These are phyloP conservation scores for Rhodeus uyekii DNA, from an alignment of 2,797 vertebrate genomes.

Conservation along the genomic window DNA sequence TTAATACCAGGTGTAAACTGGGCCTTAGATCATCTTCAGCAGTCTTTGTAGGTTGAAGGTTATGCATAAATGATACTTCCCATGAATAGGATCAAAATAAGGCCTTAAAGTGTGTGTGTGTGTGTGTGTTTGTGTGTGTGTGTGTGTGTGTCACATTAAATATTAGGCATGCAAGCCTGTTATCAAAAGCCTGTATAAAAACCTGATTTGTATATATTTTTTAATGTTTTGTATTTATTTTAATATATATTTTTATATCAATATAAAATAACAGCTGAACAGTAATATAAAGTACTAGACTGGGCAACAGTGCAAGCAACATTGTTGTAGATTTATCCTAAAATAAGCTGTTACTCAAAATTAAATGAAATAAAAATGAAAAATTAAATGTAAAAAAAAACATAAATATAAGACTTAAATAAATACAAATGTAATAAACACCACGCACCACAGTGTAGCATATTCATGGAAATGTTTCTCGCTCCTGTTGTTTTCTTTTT, in stretches of 20 bases:
- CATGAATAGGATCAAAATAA: not conserved
- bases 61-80: not conserved
- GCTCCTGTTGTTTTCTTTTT: slow-evolving; percentile 34
- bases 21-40: not conserved
- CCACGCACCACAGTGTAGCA: not conserved
- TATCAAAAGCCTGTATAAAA: no score
- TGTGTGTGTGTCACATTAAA: not conserved
- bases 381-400: not conserved
- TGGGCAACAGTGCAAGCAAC: not conserved
- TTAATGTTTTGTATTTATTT: no score
- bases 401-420: not conserved
- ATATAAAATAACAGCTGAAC: no score
- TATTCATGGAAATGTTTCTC: slow-evolving; percentile 41
- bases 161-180: no score
- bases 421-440: not conserved
- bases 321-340: not conserved
- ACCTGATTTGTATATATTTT: no score
- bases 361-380: not conserved
- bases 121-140: no score
- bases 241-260: no score
- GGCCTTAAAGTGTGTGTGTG: not conserved
- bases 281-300: not conserved
- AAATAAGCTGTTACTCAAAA: not conserved
- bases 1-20: not conserved
- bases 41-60: not conserved